Evolutionary conservation across 92 coral and sea anemone species (phyloP), one percentile per base, ranked within the genome.

Genomic region (Actinernus sp.): DNA sequence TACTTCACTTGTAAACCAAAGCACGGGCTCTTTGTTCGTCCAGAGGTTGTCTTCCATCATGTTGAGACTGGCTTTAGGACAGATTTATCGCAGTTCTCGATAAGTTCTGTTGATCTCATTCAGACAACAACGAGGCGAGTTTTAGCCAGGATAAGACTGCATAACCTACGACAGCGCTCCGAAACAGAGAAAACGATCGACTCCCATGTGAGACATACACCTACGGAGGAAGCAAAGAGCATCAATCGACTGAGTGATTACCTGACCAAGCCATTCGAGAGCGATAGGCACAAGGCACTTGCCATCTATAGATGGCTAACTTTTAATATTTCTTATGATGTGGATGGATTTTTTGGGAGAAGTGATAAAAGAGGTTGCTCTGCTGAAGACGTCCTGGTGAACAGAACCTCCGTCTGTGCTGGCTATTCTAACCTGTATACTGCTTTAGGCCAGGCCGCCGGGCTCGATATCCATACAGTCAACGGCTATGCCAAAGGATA

Each of bases 221-320:
- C 97, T 1, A 48, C 38, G 9, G 66, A 74, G 31, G 93, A 82
- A 47, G 83, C 88, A 4, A 52, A 60, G 16, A 76, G 58, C 45
- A 50, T 83, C 29, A 73, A 49, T 7, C 82, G 75, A 27, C 81
- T 90, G 6, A 82, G 93, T 58, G 81, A 69, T 10, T 90, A 86
- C 49, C 97, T 90, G 16, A 81, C 97, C 8, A 68, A 41, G 46
- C 89, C 86, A 11, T 86, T 73, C 40, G 74, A 37, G 12, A 62
- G 55, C 34, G 49, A 63, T 36, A 63, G 78, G 71, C 74, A 82
- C 74, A 90, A 88, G 50, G 89, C 97, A 3, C 75, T 74, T 45
- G 93, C 97, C 0, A 68, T 87, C 25, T 90, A 86, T 40, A 71
- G 93, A 16, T 90, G 96, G 96, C 71, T 90, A 45, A 80, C 89